Conservation (phyloP, 2,113 vertebrate species). For the Eurypyga helias region DNA sequence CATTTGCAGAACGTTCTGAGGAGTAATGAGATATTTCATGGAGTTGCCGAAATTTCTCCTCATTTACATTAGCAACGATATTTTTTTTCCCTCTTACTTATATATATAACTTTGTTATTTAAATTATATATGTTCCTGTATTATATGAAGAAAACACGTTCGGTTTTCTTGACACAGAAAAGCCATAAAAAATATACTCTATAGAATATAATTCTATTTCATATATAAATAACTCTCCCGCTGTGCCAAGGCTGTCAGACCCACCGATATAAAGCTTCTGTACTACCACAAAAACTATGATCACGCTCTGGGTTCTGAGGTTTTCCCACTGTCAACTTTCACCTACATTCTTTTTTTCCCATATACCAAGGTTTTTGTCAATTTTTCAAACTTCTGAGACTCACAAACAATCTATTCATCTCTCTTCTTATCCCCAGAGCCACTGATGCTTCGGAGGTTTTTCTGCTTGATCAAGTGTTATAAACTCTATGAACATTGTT, state of each 20-base stretch:
- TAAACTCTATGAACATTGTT: neutral
- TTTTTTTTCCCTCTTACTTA: neutral
- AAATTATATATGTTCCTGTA: neutral
- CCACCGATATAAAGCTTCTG: neutral
- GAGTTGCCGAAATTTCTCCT: neutral
- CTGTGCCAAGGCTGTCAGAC: neutral
- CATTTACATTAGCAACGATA: neutral
- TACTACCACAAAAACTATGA: no score
- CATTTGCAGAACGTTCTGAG: slow-evolving; percentile 76
- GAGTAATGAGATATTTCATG: neutral
- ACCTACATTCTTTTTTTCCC: neutral
- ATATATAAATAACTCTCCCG: no score
- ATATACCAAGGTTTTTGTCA: no score
- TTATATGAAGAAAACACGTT: neutral
- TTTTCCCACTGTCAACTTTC: neutral
- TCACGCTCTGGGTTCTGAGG: neutral
- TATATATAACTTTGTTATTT: neutral
- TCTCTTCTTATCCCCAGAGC: no score
- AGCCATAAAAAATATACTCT: no score
- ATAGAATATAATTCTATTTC: no score
- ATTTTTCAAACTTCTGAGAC: neutral
- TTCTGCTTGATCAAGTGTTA: neutral
- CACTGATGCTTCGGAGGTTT: neutral
- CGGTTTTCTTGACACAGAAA: no score
- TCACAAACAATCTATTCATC: neutral